Conservation (phyloP, 2,797 vertebrate species). For the Gallinago nigripennis region DNA sequence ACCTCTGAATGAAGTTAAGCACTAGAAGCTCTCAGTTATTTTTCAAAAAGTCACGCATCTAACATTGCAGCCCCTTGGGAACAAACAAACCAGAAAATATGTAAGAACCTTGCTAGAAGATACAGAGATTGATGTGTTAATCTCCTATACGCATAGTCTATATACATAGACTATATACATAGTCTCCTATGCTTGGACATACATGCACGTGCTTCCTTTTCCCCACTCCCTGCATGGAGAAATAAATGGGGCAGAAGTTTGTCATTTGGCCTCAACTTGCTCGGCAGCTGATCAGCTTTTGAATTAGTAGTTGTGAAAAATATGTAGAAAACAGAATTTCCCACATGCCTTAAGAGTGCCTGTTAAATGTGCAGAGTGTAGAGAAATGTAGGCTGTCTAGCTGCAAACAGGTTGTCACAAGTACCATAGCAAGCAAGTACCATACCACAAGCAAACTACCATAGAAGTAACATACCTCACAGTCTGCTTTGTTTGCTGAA, state of each 20-base stretch:
- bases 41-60: background rate
- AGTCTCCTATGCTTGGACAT: background rate
- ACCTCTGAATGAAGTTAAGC: background rate
- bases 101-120: background rate
- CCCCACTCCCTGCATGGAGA: accelerated
- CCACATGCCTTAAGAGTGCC: background rate
- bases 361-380: background rate
- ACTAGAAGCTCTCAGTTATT: background rate
- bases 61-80: background rate
- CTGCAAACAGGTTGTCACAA: background rate
- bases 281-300: background rate
- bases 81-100: background rate
- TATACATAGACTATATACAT: too few species aligned
- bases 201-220: background rate
- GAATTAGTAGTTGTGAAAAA: background rate
- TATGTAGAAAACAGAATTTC: background rate
- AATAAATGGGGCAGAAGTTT: background rate
- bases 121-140: background rate
- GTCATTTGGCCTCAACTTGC: background rate
- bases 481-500: background rate
- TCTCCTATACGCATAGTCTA: background rate
- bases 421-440: background rate
- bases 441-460: background rate
- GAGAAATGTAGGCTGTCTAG: background rate
- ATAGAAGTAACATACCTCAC: background rate